Conservation (phyloP, 2,888 invertebrate genomes). For the Tetropium fuscum region DNA sequence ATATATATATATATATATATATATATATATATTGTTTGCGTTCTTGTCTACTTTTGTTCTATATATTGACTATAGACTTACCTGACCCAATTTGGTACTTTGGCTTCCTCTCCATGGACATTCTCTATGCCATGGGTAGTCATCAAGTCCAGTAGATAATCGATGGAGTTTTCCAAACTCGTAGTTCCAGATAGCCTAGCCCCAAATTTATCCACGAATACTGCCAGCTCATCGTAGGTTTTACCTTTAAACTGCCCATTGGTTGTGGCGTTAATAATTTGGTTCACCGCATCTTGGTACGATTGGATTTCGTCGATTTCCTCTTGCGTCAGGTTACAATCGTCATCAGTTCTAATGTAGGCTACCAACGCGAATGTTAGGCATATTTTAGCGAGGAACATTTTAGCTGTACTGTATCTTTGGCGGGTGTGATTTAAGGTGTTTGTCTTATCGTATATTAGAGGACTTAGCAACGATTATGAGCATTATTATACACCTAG, state of each 20-base stretch:
- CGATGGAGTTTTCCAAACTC: conserved; percentile 70
- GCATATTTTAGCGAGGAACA: too few species aligned
- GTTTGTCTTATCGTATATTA: too few species aligned
- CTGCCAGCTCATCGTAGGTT: conserved; percentile 62
- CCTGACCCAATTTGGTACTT: conserved; percentile 72
- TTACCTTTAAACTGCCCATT: conserved; percentile 54
- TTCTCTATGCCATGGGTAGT: conserved; percentile 69
- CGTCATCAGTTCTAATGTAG: conserved; percentile 42
- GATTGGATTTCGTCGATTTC: conserved; percentile 72
- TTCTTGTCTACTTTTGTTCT: too few species aligned
- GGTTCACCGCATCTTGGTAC: conserved; percentile 54
- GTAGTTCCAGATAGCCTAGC: conserved; percentile 67
- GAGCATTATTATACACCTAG: too few species aligned
- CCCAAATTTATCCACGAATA: conserved; percentile 69
- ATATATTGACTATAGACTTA: too few species aligned
- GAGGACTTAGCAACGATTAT: too few species aligned
- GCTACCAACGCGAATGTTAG: too few species aligned
- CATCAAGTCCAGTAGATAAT: conserved; percentile 68
- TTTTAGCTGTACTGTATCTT: too few species aligned
- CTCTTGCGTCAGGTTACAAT: conserved; percentile 65
- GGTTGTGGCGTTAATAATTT: conserved; percentile 53
- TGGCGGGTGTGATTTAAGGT: too few species aligned
- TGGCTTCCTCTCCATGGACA: conserved; percentile 78
- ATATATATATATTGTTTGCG: too few species aligned
- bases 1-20: too few species aligned